These are phyloP conservation scores for Calosoma granatense DNA, from an alignment of 1,140 invertebrate species.

Conservation along the genomic window DNA sequence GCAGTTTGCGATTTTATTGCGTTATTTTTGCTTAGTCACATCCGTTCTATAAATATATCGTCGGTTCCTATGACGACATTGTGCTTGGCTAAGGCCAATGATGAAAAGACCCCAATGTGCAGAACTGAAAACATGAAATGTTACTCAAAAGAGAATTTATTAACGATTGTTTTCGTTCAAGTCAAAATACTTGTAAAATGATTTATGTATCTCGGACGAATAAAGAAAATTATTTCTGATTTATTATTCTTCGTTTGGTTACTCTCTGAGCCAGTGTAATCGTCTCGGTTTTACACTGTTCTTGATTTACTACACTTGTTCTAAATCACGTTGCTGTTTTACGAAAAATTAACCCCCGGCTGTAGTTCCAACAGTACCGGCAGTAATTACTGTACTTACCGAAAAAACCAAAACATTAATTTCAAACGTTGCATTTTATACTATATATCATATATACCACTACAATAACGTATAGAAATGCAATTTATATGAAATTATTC, in stretches of 20 bases:
- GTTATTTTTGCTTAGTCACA: not conserved
- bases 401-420: too few species aligned
- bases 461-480: too few species aligned
- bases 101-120: not conserved
- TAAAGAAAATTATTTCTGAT: not conserved
- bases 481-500: too few species aligned
- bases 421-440: too few species aligned
- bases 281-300: too few species aligned
- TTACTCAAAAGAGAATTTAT: not conserved
- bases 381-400: not conserved
- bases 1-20: not conserved
- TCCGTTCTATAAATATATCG: not conserved
- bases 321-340: not conserved
- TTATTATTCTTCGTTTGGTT: not conserved
- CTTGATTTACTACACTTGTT: not conserved
- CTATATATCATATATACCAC: too few species aligned
- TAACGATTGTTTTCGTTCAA: not conserved
- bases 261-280: not conserved
- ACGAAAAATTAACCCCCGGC: not conserved
- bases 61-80: not conserved
- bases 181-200: not conserved
- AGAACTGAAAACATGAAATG: not conserved
- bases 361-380: not conserved
- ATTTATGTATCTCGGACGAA: not conserved
- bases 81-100: not conserved